These are phyloP conservation scores for Glaucopsyche alexis DNA, from an alignment of 2,888 invertebrate species.

Conservation along the genomic window DNA sequence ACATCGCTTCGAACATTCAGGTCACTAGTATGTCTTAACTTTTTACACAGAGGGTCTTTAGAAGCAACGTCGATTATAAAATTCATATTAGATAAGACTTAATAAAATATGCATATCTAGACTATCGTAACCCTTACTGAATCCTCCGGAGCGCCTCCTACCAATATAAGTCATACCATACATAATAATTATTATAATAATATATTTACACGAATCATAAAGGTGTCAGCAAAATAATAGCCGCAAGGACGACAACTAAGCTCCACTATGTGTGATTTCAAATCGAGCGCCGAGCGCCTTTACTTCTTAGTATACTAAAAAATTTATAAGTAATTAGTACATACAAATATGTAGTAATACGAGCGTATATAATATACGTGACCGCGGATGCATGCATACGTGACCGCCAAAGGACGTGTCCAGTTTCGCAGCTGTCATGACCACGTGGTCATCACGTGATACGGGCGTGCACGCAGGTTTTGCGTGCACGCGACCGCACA, in stretches of 20 bases:
- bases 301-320: constrained; percentile 65
- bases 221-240: constrained; percentile 76
- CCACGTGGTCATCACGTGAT: constrained; percentile 29
- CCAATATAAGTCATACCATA: constrained; percentile 67
- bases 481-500: constrained; percentile 1
- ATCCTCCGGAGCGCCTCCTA: constrained; percentile 43
- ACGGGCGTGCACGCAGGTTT: neutral
- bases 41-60: constrained; percentile 78
- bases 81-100: constrained; percentile 77
- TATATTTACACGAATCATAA: constrained; percentile 79
- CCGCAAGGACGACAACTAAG: constrained; percentile 75
- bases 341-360: constrained; percentile 48
- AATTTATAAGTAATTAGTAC: constrained; percentile 70
- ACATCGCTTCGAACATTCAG: constrained; percentile 77
- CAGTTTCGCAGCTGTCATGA: constrained; percentile 36
- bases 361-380: constrained; percentile 45
- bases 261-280: constrained; percentile 77
- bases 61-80: constrained; percentile 80
- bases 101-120: constrained; percentile 79
- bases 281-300: constrained; percentile 70
- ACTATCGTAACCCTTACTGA: constrained; percentile 63
- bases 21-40: constrained; percentile 79
- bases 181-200: constrained; percentile 74
- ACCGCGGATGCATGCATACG: constrained; percentile 40
- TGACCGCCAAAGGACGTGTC: neutral